These are phyloP conservation scores for Synergus gifuensis DNA, from an alignment of 2,888 invertebrate genomes.

Conservation along the genomic window DNA sequence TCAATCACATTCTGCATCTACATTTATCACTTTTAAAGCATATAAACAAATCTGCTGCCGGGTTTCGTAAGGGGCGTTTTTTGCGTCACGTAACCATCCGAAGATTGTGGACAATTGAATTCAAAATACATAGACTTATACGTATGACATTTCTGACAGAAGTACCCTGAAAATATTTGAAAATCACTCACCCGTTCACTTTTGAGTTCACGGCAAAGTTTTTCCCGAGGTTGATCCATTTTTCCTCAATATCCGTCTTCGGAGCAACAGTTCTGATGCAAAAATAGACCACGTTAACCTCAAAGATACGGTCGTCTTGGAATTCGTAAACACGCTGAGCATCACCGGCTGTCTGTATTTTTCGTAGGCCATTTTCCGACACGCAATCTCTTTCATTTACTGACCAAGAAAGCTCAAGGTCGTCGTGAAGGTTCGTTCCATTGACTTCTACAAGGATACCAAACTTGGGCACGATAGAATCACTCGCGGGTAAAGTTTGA, in stretches of 20 bases:
- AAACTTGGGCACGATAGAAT: conserved; percentile 26
- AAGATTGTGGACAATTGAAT: background rate
- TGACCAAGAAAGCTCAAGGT: conserved; percentile 65
- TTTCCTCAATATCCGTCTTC: conserved; percentile 53
- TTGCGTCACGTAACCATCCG: background rate
- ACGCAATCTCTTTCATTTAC: conserved; percentile 56
- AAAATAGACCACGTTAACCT: conserved; percentile 69
- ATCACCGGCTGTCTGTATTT: conserved; percentile 53
- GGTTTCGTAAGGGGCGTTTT: background rate
- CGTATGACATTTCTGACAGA: background rate
- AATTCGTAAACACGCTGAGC: conserved; percentile 62
- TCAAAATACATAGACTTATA: background rate
- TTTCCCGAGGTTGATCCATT: conserved; percentile 67
- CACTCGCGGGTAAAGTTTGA: conserved; percentile 9
- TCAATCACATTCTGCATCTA: too few relatives aligned
- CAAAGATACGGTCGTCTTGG: conserved; percentile 58
- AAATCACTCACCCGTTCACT: conserved; percentile 63
- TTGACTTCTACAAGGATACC: conserved; percentile 59
- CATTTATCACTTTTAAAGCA: background rate
- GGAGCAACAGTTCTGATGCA: conserved; percentile 59
- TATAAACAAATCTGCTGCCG: background rate
- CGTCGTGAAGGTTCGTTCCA: conserved; percentile 60
- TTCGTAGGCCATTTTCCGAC: conserved; percentile 53
- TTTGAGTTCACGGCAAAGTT: conserved; percentile 58
- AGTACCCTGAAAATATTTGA: background rate